Evolutionary conservation across 2,888 invertebrate species (phyloP).

Genomic region (Augiades crinisus): DNA sequence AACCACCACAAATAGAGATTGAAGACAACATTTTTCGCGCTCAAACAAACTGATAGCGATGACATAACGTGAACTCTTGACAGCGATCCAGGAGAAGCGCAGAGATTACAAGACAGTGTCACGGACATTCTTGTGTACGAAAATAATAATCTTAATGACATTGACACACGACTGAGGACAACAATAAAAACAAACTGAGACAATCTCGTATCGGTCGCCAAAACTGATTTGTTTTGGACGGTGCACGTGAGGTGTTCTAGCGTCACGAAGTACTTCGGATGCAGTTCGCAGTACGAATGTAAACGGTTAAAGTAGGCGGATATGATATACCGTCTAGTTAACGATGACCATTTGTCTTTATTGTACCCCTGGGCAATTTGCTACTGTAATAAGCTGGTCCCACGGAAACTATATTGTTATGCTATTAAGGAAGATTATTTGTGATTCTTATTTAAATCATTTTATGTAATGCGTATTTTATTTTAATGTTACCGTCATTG

Average conservation of each 20-base stretch:
- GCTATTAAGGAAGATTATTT: constrained; percentile 3
- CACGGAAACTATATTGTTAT: constrained; percentile 47
- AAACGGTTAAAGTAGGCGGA: constrained; percentile 6
- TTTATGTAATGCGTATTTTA: constrained; percentile 6
- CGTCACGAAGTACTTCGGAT: not conserved
- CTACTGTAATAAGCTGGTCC: constrained; percentile 35
- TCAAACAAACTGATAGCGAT: constrained; percentile 32
- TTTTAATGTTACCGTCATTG: not conserved
- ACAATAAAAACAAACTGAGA: constrained; percentile 42
- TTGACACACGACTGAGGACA: constrained; percentile 40
- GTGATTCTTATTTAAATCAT: constrained; percentile 1
- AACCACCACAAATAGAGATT: constrained; percentile 19
- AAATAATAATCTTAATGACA: constrained; percentile 45
- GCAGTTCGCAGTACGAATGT: constrained; percentile 5
- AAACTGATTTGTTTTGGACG: not conserved
- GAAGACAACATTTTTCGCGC: constrained; percentile 36
- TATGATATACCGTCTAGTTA: constrained; percentile 17
- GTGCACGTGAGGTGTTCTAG: not conserved
- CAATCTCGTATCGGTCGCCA: too few relatives aligned
- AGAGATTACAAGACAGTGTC: constrained; percentile 43
- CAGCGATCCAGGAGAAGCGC: constrained; percentile 42
- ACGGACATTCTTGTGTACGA: constrained; percentile 41
- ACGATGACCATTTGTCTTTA: constrained; percentile 12
- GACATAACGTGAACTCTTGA: constrained; percentile 36
- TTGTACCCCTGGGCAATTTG: constrained; percentile 12